Evolutionary conservation across 1,140 invertebrate genomes (phyloP).

Genomic region (Ditylenchus dipsaci): DNA sequence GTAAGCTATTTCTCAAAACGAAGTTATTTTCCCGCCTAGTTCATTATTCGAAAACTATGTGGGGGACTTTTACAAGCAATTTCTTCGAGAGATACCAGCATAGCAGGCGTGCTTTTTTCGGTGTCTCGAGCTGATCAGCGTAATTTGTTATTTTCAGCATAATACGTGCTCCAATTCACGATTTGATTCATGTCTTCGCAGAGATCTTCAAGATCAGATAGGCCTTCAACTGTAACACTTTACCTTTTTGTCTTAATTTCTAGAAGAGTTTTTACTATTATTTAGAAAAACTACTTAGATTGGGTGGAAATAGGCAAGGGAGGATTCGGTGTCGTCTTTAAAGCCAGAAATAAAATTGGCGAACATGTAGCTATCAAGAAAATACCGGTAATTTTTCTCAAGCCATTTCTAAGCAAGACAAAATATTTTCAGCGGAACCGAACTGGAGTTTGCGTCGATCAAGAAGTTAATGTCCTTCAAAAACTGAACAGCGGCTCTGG

Average conservation of each 20-base stretch:
- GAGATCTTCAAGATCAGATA: neutral
- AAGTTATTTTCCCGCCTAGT: too few species aligned
- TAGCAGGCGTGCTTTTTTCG: too few species aligned
- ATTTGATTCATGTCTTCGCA: neutral
- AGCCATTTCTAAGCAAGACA: neutral
- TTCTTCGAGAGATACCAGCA: too few species aligned
- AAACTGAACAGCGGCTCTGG: neutral
- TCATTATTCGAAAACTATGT: too few species aligned
- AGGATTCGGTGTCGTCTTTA: constrained; percentile 20
- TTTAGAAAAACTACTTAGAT: neutral
- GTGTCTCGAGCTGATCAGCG: too few species aligned
- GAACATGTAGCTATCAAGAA: constrained; percentile 11
- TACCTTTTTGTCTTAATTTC: constrained; percentile 1
- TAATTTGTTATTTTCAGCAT: too few species aligned
- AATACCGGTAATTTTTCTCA: constrained; percentile 4
- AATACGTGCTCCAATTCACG: too few species aligned
- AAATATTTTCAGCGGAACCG: neutral
- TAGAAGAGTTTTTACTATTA: neutral
- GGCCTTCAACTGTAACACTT: neutral
- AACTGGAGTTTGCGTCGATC: constrained; percentile 5
- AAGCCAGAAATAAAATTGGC: constrained; percentile 6
- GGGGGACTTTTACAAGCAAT: too few species aligned
- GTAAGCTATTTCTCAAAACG: too few species aligned
- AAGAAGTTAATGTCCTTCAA: constrained; percentile 16
- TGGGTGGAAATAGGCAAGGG: constrained; percentile 11